Evolutionary conservation across 30 jellyfish, hydroid and myxozoan species (phyloP).

Genomic region (Clytia hemisphaerica): DNA sequence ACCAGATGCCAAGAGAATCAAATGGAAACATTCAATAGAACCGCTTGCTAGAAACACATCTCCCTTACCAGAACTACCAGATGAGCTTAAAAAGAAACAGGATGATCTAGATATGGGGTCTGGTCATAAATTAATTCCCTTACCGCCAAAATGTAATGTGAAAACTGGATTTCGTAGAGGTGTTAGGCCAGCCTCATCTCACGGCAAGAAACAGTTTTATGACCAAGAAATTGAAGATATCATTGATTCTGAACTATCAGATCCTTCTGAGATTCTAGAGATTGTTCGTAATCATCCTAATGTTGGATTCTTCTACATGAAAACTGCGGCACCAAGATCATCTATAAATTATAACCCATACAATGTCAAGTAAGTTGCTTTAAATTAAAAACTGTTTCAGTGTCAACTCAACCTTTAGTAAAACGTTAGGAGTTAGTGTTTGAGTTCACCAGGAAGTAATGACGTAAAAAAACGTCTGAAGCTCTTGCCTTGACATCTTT

Average conservation of each 20-base stretch:
- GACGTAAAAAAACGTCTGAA: no score
- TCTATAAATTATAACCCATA: slow-evolving; percentile 84
- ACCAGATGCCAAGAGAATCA: slow-evolving; percentile 42
- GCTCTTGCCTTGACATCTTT: no score
- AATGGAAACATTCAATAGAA: slow-evolving; percentile 57
- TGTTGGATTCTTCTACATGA: slow-evolving; percentile 85
- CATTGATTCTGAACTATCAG: slow-evolving; percentile 43
- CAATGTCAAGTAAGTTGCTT: slow-evolving; percentile 55
- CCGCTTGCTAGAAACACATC: slow-evolving; percentile 66
- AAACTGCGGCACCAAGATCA: slow-evolving; percentile 77
- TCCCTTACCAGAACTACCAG: slow-evolving; percentile 94
- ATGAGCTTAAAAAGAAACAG: slow-evolving; percentile 62
- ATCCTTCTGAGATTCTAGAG: slow-evolving; percentile 51
- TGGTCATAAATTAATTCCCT: slow-evolving; percentile 14
- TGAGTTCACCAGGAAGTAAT: no score
- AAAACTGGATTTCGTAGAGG: no score
- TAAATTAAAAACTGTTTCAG: no score
- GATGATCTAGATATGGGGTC: slow-evolving; percentile 49
- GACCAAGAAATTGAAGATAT: slow-evolving; percentile 42
- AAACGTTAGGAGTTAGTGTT: no score
- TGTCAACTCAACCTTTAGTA: no score
- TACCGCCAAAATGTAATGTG: slow-evolving; percentile 47
- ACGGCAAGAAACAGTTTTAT: neutral
- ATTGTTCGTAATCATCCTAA: slow-evolving; percentile 64
- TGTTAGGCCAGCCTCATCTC: no score